Evolutionary conservation across 1,140 invertebrate species (phyloP), one percentile per base, ranked within the genome.

Genomic region (Microplitis mediator): DNA sequence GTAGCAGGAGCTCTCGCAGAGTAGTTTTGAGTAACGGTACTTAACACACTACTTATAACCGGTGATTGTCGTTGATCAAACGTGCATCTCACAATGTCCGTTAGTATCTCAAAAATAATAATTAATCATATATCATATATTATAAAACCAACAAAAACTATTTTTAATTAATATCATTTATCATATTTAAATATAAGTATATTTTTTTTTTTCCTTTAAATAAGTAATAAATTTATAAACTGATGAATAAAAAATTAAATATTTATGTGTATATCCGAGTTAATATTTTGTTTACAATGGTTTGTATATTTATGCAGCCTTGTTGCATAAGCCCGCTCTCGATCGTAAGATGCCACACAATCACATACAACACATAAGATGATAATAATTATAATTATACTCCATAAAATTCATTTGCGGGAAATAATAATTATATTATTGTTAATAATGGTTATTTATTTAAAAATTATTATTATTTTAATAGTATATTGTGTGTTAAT

Each of bases 281-380:
- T 9, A 45, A 45, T 45, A 45, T 45, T 69, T 78, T 79, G 76
- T 79, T 79, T 79, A 79, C 78, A 71, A 75, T 72, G 64, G 68
- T 72, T 74, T 52, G 65, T 77, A 77, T 81, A 75, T 81, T 81
- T 81, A 79, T 76, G 78, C 75, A 67, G 65, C 72, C 65, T 77
- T 74, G 76, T 82, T 82, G 81, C 81, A 81, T 81, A 82, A 82
- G 80, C 77, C 72, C 65, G 65, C 65, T 67, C 36, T 54, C 23
- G 45, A n/a, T 52, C 70, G 34, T 51, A 52, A 31, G 50, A 67
- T 67, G 65, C 65, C 65, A 52, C 35, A 35, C 50, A 45, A 45
- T 45, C 39, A 45, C 11, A 45, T 45, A 45, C 39, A 45, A 11
- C 39, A 34, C 51, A 54, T 14, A 52, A 52, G 39, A 67, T 67